phyloP scores from a whole-genome alignment of 1,140 invertebrate species.

The Drosophila varians region DNA sequence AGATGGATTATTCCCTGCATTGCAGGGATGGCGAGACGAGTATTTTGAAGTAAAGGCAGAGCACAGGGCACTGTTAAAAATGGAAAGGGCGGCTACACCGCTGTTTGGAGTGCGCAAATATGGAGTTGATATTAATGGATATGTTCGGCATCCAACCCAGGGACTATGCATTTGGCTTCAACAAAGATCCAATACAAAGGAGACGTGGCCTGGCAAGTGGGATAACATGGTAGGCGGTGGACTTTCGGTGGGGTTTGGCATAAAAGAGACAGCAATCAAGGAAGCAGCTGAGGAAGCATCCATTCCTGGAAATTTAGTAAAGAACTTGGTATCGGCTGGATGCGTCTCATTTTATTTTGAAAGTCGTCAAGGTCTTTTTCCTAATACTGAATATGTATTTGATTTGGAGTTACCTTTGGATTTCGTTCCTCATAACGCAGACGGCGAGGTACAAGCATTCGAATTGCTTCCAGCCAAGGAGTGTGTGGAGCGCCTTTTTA shows the following conservation, averaged over 20 bases:
- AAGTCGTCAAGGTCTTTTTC: slow-evolving; percentile 95
- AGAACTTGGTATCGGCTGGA: slow-evolving; percentile 90
- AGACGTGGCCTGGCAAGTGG: slow-evolving; percentile 97
- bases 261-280: slow-evolving; percentile 94
- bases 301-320: slow-evolving; percentile 89
- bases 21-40: slow-evolving; percentile 96
- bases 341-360: slow-evolving; percentile 96
- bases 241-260: slow-evolving; percentile 92
- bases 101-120: slow-evolving; percentile 97
- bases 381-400: slow-evolving; percentile 97
- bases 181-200: slow-evolving; percentile 94
- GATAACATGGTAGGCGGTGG: slow-evolving; percentile 98
- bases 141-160: slow-evolving; percentile 91
- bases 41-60: slow-evolving; percentile 93
- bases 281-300: slow-evolving; percentile 97
- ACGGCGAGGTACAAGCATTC: slow-evolving; percentile 96
- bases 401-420: slow-evolving; percentile 95
- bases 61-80: slow-evolving; percentile 89
- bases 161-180: slow-evolving; percentile 97
- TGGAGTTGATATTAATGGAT: slow-evolving; percentile 97
- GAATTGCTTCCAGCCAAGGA: slow-evolving; percentile 92
- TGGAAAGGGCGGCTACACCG: slow-evolving; percentile 96
- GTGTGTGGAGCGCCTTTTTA: slow-evolving; percentile 91
- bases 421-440: slow-evolving; percentile 94
- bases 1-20: slow-evolving; percentile 86